These are phyloP conservation scores for Xanthorhoe designata DNA, from an alignment of 2,888 invertebrate species.

Conservation along the genomic window DNA sequence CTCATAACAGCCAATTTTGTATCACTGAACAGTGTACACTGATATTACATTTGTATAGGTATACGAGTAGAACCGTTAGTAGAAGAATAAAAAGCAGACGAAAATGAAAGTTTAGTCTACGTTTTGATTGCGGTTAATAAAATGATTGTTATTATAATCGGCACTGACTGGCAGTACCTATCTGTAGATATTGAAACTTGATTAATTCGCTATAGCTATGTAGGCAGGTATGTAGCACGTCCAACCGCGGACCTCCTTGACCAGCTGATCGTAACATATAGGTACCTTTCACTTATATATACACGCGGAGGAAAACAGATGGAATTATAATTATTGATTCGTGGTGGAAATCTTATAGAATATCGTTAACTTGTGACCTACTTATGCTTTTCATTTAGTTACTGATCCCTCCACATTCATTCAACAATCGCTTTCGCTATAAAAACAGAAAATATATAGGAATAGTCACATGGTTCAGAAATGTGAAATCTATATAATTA, in stretches of 20 bases:
- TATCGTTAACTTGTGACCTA: background rate
- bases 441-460: too few species aligned
- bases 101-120: slow-evolving; percentile 2
- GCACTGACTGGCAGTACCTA: too few species aligned
- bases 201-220: slow-evolving; percentile 37
- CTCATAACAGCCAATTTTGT: too few species aligned
- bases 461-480: too few species aligned
- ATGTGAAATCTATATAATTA: too few species aligned
- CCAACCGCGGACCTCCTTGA: slow-evolving; percentile 69
- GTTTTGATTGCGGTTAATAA: background rate
- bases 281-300: slow-evolving; percentile 69
- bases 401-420: too few species aligned
- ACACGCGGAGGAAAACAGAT: slow-evolving; percentile 32
- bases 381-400: background rate
- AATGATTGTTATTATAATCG: too few species aligned
- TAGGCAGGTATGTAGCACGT: slow-evolving; percentile 56
- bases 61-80: too few species aligned
- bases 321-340: slow-evolving; percentile 10
- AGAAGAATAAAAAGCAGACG: too few species aligned
- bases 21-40: too few species aligned
- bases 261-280: slow-evolving; percentile 54
- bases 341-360: slow-evolving; percentile 1
- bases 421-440: too few species aligned
- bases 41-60: too few species aligned
- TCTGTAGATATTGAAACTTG: slow-evolving; percentile 25